These are phyloP conservation scores for Polypterus bichir DNA, from an alignment of 2,113 vertebrate species.

Conservation along the genomic window DNA sequence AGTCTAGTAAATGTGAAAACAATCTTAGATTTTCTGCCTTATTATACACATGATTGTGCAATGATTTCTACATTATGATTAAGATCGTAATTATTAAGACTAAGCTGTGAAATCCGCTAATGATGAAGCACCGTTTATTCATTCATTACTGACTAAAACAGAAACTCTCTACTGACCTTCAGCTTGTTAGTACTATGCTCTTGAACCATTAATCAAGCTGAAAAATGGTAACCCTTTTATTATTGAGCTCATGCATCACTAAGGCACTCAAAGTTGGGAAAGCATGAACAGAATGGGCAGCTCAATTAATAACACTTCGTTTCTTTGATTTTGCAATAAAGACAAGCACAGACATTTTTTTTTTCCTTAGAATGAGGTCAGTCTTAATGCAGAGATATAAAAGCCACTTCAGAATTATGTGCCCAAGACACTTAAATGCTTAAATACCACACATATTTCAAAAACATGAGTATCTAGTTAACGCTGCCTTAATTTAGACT, in stretches of 20 bases:
- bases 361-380: neutral
- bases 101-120: no score
- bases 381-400: no score
- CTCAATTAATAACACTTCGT: slow-evolving; percentile 22
- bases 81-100: no score
- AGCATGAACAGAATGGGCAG: slow-evolving; percentile 4
- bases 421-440: no score
- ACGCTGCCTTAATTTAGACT: no score
- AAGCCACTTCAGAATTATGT: no score
- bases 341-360: slow-evolving; percentile 1
- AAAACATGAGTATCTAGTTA: no score
- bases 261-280: slow-evolving; percentile 13
- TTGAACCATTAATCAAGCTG: slow-evolving; percentile 24
- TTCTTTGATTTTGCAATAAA: slow-evolving; percentile 20
- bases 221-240: slow-evolving; percentile 20
- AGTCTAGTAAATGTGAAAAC: no score
- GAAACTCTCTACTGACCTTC: slow-evolving; percentile 21
- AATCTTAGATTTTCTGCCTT: no score
- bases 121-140: neutral
- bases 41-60: no score
- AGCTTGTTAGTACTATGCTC: slow-evolving; percentile 10
- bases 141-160: slow-evolving; percentile 7
- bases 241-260: slow-evolving; percentile 16
- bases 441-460: no score
- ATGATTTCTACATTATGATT: no score